These are phyloP conservation scores for Pseudochirops corinnae DNA, from an alignment of 2,797 vertebrate species.

Conservation along the genomic window DNA sequence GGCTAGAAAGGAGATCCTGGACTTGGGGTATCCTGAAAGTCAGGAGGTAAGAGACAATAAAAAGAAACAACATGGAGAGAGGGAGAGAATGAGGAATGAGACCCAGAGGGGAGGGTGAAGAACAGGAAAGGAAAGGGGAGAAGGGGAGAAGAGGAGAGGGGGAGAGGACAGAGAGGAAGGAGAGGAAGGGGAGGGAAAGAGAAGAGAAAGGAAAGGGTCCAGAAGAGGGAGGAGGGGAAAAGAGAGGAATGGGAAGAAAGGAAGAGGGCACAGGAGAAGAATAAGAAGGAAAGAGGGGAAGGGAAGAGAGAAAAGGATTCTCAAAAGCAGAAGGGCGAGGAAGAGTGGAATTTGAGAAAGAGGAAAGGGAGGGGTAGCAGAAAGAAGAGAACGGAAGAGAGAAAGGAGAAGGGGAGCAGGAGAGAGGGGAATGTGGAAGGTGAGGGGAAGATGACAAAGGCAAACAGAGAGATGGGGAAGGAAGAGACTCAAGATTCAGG, in stretches of 20 bases:
- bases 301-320: no score
- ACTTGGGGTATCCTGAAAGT: not conserved
- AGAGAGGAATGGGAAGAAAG: not conserved
- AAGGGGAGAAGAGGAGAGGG: not conserved
- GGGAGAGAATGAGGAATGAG: accelerated
- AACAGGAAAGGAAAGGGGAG: not conserved
- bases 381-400: not conserved
- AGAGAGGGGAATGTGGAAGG: not conserved
- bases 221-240: no score
- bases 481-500: no score
- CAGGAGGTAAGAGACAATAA: no score
- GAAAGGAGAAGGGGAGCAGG: not conserved
- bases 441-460: not conserved
- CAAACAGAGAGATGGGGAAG: no score
- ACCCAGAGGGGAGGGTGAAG: not conserved
- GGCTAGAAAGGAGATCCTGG: not conserved
- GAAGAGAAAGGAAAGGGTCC: accelerated
- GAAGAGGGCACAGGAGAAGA: no score
- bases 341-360: not conserved
- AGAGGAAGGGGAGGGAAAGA: not conserved
- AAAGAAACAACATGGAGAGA: not conserved
- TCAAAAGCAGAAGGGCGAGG: no score
- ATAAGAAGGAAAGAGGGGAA: not conserved
- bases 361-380: no score
- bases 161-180: no score